Evolutionary conservation across 2,797 vertebrate genomes (phyloP).

Genomic region (Distichodus sexfasciatus): DNA sequence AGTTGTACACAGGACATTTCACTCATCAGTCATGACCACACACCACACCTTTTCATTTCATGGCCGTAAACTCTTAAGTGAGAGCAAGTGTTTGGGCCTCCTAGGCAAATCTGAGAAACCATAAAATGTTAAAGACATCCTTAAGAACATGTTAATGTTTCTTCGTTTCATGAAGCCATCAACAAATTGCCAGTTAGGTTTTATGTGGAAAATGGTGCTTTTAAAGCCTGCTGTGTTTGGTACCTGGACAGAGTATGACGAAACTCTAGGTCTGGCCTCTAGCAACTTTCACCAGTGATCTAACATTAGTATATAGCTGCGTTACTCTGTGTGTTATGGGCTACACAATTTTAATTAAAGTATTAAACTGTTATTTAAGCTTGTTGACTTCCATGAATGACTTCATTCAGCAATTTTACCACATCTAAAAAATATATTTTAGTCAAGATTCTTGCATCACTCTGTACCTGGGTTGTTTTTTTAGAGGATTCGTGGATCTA

Average conservation of each 20-base stretch:
- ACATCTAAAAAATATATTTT: too few species aligned
- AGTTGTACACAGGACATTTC: neutral
- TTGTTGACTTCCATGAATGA: too few species aligned
- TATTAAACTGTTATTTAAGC: too few species aligned
- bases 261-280: neutral
- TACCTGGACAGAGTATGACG: neutral
- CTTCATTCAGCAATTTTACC: too few species aligned
- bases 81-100: neutral
- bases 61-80: neutral
- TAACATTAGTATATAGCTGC: neutral
- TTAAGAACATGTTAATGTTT: slow-evolving; percentile 1
- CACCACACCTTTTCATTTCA: neutral
- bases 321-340: slow-evolving; percentile 15
- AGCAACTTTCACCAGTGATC: neutral
- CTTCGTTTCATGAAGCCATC: neutral
- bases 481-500: too few species aligned
- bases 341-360: too few species aligned
- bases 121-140: slow-evolving; percentile 2
- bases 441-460: too few species aligned
- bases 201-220: slow-evolving; percentile 28
- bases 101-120: neutral
- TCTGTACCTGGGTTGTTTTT: too few species aligned
- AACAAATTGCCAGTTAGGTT: slow-evolving; percentile 20
- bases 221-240: slow-evolving; percentile 1
- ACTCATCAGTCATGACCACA: slow-evolving; percentile 2